Evolutionary conservation across 2,113 vertebrate genomes (phyloP).

Genomic region (Tragulus kanchil): DNA sequence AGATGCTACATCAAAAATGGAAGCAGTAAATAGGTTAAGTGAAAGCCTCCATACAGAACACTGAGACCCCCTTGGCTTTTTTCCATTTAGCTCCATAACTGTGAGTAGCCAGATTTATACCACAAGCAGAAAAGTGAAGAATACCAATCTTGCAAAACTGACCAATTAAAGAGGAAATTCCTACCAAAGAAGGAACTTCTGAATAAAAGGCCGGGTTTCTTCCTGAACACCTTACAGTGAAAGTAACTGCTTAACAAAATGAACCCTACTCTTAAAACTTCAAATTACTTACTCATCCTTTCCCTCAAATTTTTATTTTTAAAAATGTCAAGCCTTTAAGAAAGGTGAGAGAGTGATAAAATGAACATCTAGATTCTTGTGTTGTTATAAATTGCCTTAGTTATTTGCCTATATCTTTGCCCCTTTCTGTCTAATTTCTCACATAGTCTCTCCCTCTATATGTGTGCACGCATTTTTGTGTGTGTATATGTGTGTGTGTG

Average conservation of each 20-base stretch:
- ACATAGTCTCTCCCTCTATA: neutral
- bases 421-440: neutral
- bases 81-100: neutral
- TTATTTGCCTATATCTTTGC: neutral
- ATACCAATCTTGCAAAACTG: neutral
- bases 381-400: neutral
- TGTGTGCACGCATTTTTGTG: neutral
- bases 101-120: neutral
- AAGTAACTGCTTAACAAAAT: neutral
- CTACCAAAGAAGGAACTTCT: neutral
- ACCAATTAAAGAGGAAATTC: neutral
- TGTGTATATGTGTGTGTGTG: neutral
- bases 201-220: neutral
- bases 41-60: neutral
- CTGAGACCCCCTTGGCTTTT: neutral
- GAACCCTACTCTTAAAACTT: neutral
- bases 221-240: neutral
- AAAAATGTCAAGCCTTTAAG: neutral
- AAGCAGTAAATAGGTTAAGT: neutral
- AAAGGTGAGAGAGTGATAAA: neutral
- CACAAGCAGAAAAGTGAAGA: neutral
- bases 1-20: neutral
- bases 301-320: neutral
- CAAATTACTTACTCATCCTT: neutral
- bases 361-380: neutral